phyloP scores from a whole-genome alignment of 1,140 invertebrate genomes.

The Panagrolaimus sp. region DNA sequence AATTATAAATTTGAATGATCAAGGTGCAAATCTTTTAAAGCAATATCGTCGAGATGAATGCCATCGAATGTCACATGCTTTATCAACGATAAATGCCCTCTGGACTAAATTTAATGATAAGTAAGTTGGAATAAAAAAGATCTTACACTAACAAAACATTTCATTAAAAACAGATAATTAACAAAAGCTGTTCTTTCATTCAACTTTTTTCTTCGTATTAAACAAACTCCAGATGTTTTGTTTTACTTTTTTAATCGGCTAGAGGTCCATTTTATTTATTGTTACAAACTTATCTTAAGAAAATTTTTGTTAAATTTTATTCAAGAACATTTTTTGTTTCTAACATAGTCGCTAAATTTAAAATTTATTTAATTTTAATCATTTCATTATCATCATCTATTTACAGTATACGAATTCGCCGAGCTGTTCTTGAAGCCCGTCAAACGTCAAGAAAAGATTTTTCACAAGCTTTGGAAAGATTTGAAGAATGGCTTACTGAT shows the following conservation, averaged over 20 bases:
- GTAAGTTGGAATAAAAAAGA: slow-evolving; percentile 20
- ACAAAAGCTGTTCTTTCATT: too few species aligned
- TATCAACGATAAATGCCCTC: slow-evolving; percentile 46
- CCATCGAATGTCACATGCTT: slow-evolving; percentile 49
- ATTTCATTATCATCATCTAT: too few species aligned
- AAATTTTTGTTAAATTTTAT: too few species aligned
- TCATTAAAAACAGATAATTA: too few species aligned
- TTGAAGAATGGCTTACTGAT: slow-evolving; percentile 45
- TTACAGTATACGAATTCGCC: slow-evolving; percentile 43
- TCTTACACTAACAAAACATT: too few species aligned
- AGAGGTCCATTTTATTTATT: not conserved
- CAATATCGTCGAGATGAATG: slow-evolving; percentile 45
- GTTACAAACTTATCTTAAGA: too few species aligned
- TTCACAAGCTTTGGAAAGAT: slow-evolving; percentile 48
- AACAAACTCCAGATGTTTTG: too few species aligned
- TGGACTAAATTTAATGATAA: slow-evolving; percentile 57
- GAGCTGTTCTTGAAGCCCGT: slow-evolving; percentile 49
- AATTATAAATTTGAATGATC: slow-evolving; percentile 31
- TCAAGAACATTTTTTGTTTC: too few species aligned
- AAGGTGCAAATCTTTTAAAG: slow-evolving; percentile 41
- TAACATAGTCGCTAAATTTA: too few species aligned
- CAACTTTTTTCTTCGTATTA: too few species aligned
- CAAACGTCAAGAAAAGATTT: slow-evolving; percentile 50
- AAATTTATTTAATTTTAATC: too few species aligned
- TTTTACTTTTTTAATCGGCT: not conserved